Evolutionary conservation across 1,140 invertebrate species (phyloP).

Genomic region (Hycleus cichorii): DNA sequence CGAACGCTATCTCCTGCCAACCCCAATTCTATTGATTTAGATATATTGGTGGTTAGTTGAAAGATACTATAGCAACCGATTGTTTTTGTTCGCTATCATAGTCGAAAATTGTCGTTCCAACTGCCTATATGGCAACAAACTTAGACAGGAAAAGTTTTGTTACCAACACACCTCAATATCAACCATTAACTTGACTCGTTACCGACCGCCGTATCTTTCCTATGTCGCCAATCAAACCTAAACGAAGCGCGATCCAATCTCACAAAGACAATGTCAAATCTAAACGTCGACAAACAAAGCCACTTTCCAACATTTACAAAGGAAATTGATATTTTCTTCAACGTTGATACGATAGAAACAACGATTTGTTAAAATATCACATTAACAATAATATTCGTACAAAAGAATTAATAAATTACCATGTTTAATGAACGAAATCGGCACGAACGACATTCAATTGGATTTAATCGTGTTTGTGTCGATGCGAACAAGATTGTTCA

Average conservation of each 20-base stretch:
- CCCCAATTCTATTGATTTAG: background rate
- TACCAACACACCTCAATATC: background rate
- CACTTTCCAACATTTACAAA: constrained; percentile 1
- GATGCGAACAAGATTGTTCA: constrained; percentile 26
- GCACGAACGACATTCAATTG: too few species aligned
- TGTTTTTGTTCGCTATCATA: background rate
- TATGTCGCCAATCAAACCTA: constrained; percentile 18
- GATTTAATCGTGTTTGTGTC: too few species aligned
- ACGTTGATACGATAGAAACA: background rate
- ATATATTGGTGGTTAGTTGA: background rate
- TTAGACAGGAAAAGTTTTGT: too few species aligned
- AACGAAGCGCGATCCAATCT: constrained; percentile 6
- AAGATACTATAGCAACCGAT: background rate
- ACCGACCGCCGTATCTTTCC: constrained; percentile 14
- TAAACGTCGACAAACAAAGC: constrained; percentile 10
- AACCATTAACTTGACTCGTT: constrained; percentile 10
- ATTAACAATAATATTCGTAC: background rate
- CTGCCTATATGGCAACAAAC: too few species aligned
- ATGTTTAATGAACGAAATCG: background rate
- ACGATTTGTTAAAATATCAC: background rate
- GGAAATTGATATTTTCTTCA: constrained; percentile 14
- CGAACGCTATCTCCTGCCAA: background rate
- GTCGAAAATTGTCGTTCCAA: background rate
- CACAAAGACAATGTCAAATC: constrained; percentile 11
- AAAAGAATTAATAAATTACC: background rate